These are phyloP conservation scores for Spheniscus mendiculus DNA, from an alignment of 2,113 vertebrate species.

Conservation along the genomic window DNA sequence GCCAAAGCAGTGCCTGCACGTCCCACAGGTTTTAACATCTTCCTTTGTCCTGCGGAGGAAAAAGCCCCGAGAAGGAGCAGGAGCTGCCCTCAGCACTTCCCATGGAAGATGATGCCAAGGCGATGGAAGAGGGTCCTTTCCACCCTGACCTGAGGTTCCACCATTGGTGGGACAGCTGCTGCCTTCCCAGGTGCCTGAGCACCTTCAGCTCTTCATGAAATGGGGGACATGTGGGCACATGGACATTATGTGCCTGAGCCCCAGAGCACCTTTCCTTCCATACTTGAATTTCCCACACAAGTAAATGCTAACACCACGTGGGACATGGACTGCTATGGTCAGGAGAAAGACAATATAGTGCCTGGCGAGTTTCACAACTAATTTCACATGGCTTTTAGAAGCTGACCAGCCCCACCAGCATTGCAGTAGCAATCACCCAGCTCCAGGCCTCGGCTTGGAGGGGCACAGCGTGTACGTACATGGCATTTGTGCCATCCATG, in stretches of 20 bases:
- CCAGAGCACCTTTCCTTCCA: background rate
- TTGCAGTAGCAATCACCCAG: rapidly evolving
- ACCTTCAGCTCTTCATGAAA: background rate
- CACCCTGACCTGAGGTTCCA: background rate
- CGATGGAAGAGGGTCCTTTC: background rate
- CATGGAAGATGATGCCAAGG: background rate
- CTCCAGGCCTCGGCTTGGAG: background rate
- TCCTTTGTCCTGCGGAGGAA: conserved; percentile 43
- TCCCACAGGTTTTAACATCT: conserved; percentile 56
- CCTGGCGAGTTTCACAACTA: rapidly evolving
- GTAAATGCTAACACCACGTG: background rate
- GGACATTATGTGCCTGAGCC: background rate
- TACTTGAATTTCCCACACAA: background rate
- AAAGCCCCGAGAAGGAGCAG: background rate
- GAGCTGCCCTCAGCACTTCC: background rate
- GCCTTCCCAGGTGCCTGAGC: background rate
- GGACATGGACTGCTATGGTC: rapidly evolving
- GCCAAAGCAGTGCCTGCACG: conserved; percentile 34
- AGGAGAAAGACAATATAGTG: background rate
- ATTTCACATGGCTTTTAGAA: background rate
- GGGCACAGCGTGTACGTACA: background rate
- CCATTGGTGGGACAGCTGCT: rapidly evolving
- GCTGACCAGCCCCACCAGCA: background rate
- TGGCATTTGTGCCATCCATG: background rate
- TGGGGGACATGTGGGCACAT: rapidly evolving